phyloP scores from a whole-genome alignment of 1,140 invertebrate species.

The Schlechtendalia chinensis region DNA sequence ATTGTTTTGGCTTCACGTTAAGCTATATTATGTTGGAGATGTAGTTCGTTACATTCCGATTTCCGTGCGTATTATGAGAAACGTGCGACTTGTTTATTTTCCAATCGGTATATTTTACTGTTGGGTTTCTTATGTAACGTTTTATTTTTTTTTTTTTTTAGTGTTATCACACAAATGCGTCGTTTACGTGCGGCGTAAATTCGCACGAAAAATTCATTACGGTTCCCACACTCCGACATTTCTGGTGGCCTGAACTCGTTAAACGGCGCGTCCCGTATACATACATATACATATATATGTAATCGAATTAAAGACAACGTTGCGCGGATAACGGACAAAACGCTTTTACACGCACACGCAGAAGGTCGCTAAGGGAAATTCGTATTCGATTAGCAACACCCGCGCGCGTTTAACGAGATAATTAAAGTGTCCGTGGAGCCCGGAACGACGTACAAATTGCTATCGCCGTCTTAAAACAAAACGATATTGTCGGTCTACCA shows the following conservation, averaged over 20 bases:
- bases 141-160: too few species aligned
- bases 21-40: too few species aligned
- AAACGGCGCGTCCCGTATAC: background rate
- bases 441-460: constrained; percentile 41
- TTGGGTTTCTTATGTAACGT: too few species aligned
- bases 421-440: constrained; percentile 1
- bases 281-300: background rate
- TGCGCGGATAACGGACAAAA: background rate
- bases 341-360: background rate
- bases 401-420: constrained; percentile 24
- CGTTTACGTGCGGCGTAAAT: too few species aligned
- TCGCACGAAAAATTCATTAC: background rate
- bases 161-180: too few species aligned
- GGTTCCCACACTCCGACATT: background rate
- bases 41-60: too few species aligned
- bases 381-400: constrained; percentile 20
- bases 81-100: too few species aligned
- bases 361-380: background rate
- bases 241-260: background rate
- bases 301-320: constrained; percentile 17
- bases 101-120: too few species aligned
- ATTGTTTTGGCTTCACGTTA: too few species aligned
- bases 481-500: constrained; percentile 38
- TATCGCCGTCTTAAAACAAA: background rate
- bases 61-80: too few species aligned